Conservation (phyloP, 1,140 invertebrate genomes). For the Rhagoletis pomonella region DNA sequence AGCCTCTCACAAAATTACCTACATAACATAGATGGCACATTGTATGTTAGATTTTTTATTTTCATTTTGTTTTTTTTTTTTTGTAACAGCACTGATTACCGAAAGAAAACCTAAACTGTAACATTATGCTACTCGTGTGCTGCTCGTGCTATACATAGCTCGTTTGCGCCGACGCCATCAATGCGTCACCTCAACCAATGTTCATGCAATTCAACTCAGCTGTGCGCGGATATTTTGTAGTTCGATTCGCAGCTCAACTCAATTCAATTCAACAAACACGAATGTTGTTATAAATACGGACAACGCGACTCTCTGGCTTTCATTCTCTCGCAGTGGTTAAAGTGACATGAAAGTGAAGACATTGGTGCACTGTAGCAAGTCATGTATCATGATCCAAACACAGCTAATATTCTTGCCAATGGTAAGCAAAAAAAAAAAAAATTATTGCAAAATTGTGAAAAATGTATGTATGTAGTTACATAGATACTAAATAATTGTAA, state of each 20-base stretch:
- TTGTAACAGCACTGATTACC: not conserved
- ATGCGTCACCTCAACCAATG: not conserved
- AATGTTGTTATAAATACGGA: slow-evolving; percentile 66
- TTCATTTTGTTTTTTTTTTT: not conserved
- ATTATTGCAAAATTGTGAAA: not conserved
- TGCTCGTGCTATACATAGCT: not conserved
- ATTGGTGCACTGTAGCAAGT: slow-evolving; percentile 73
- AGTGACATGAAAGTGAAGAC: slow-evolving; percentile 74
- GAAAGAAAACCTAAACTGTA: not conserved
- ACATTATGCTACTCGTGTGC: not conserved
- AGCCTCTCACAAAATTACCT: not conserved
- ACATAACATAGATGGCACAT: not conserved
- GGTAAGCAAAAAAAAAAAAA: slow-evolving; percentile 63
- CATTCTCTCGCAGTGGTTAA: slow-evolving; percentile 74
- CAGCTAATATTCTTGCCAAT: slow-evolving; percentile 73
- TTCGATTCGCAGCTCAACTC: not conserved
- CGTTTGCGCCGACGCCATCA: slow-evolving; percentile 26
- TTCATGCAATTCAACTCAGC: slow-evolving; percentile 20
- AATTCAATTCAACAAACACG: not conserved
- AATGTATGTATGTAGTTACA: not conserved
- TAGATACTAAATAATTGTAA: not conserved
- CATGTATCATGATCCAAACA: slow-evolving; percentile 74
- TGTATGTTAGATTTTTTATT: not conserved
- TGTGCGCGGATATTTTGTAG: not conserved
- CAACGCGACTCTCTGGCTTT: slow-evolving; percentile 65